Base-by-base conservation (phyloP, 1,140 invertebrate genomes). In the Hestina assimilis region DNA sequence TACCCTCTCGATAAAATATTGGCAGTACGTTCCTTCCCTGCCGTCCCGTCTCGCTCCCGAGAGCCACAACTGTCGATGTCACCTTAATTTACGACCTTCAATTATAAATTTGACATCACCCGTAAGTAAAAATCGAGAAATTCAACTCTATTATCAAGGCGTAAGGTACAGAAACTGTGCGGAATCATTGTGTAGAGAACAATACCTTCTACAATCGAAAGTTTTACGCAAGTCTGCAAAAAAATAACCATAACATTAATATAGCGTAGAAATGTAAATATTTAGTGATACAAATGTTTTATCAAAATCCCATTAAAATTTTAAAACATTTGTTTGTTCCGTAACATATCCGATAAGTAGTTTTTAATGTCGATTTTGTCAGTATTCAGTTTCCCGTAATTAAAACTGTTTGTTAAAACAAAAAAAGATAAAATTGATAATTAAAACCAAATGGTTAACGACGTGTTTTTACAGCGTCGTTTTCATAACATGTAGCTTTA, bases 51-150 rank as follows among this genome's bases (percentile, higher is more conserved):
- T 59, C 62, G 59, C 65, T 69, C 69, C 66, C 61, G 63, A 59
- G 73, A 78, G 78, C 78, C 82, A 79, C 82, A 83, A 87, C 84
- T 87, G 84, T 79, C 82, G 82, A 77, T 87, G 84, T 87, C 84
- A 87, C 82, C 79, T 87, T 85, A 84, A 87, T 87, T 85, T 87
- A 87, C 82, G 79, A 69, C 75, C 75, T 75, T 74, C 82, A 85
- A 87, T 87, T 87, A 87, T 84, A 86, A 85, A 85, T 79, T 85
- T 82, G 73, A 78, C 79, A 82, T 82, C 75, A 72, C 69, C 62
- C 52, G 15, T 9, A n/a, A 21, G 4, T 1, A 12, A 15, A 24
- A 29, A 35, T 6, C 5, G 15, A 20, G 20, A 58, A 66, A 51
- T 19, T 64, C 7, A 52, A 59, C 63, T 60, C 40, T 69, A 64